phyloP scores from a whole-genome alignment of 1,140 invertebrate species.

The Phocides pigmalion region DNA sequence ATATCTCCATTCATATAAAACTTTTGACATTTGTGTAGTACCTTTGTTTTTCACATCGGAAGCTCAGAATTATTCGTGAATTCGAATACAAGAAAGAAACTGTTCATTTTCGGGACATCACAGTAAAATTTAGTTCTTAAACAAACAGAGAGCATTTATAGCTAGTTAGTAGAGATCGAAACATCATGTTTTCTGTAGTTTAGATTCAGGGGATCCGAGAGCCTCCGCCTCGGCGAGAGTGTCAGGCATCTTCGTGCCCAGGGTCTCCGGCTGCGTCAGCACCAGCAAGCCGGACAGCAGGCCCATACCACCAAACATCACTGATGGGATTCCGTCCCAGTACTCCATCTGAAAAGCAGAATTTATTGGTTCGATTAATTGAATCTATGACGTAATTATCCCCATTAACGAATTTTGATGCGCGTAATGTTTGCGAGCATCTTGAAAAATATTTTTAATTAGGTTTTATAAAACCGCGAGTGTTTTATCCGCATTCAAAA shows the following conservation, averaged over 20 bases:
- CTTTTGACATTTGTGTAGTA: too few relatives aligned
- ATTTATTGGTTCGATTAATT: neutral
- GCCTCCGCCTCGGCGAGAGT: slow-evolving; percentile 88
- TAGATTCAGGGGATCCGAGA: slow-evolving; percentile 53
- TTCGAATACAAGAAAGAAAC: too few relatives aligned
- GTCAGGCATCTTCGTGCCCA: slow-evolving; percentile 87
- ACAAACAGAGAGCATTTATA: neutral
- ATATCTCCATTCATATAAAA: too few relatives aligned
- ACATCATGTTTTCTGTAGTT: slow-evolving; percentile 29
- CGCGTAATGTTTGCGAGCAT: neutral
- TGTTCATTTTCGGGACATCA: too few relatives aligned
- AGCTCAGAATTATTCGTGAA: too few relatives aligned
- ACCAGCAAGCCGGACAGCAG: slow-evolving; percentile 85
- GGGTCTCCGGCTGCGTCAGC: slow-evolving; percentile 88
- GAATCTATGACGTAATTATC: too few relatives aligned
- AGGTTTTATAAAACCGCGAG: too few relatives aligned
- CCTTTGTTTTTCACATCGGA: too few relatives aligned
- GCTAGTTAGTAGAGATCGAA: neutral
- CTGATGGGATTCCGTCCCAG: slow-evolving; percentile 83
- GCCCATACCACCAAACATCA: slow-evolving; percentile 87
- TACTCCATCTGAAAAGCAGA: slow-evolving; percentile 53
- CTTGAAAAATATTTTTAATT: too few relatives aligned
- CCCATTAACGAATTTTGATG: neutral
- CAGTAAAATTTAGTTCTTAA: neutral
- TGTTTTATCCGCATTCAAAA: too few relatives aligned